Evolutionary conservation across 2,113 vertebrate species (phyloP).

Genomic region (Carassius auratus): DNA sequence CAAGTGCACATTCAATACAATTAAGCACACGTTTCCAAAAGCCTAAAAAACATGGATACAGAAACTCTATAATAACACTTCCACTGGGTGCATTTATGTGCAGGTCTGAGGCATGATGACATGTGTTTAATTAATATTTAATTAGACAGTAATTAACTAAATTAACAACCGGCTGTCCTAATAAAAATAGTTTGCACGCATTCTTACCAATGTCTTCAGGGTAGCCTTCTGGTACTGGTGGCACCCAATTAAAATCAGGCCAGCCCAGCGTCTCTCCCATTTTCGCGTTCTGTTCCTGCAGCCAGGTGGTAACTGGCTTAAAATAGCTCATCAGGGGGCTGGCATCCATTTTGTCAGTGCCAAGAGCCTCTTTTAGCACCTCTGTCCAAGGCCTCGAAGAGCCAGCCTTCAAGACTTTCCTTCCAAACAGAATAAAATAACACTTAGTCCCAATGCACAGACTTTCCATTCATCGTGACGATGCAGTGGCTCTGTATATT

Average conservation of each 20-base stretch:
- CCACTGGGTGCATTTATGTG: not conserved
- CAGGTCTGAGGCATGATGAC: not conserved
- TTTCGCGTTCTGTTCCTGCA: slow-evolving; percentile 80
- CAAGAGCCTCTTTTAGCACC: slow-evolving; percentile 80
- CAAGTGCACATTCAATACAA: no score
- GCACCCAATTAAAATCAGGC: slow-evolving; percentile 91
- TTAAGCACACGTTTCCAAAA: no score
- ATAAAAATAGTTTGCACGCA: not conserved
- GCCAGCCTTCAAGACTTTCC: slow-evolving; percentile 81
- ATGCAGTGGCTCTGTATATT: not conserved
- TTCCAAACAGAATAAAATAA: slow-evolving; percentile 60
- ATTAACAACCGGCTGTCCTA: no score
- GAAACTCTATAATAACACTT: not conserved
- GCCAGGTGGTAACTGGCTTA: slow-evolving; percentile 82
- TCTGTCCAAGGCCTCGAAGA: slow-evolving; percentile 85
- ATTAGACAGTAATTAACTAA: no score
- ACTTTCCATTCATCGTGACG: not conserved
- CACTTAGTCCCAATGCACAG: not conserved
- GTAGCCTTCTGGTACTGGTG: slow-evolving; percentile 88
- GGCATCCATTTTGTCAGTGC: slow-evolving; percentile 78
- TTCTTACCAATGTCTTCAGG: slow-evolving; percentile 82
- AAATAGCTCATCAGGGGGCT: slow-evolving; percentile 87
- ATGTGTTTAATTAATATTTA: not conserved
- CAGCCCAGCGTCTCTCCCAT: slow-evolving; percentile 85
- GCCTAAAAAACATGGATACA: not conserved